phyloP scores from a whole-genome alignment of 2,888 invertebrate species.

The Calliphora vomitoria region DNA sequence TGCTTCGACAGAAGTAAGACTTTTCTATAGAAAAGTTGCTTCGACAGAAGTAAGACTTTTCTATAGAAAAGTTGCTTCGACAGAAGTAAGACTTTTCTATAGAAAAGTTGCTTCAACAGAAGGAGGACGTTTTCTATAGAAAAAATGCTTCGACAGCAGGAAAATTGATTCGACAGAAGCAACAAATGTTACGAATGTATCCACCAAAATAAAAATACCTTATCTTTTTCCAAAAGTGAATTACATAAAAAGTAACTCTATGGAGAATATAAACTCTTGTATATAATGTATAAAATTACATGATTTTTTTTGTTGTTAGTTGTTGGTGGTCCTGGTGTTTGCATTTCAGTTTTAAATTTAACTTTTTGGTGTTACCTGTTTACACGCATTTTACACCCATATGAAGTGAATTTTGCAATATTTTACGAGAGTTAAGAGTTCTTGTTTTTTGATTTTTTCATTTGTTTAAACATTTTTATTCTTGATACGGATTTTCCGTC shows the following conservation, averaged over 20 bases:
- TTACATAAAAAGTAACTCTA: not conserved
- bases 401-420: not conserved
- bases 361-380: constrained; percentile 16
- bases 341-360: not conserved
- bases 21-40: no score
- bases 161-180: no score
- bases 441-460: not conserved
- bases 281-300: not conserved
- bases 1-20: no score
- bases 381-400: constrained; percentile 5
- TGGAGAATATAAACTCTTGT: not conserved
- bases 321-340: no score
- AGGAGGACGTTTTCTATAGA: not conserved
- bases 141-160: no score
- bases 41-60: no score
- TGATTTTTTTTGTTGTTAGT: not conserved
- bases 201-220: no score
- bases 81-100: no score
- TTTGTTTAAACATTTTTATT: not conserved
- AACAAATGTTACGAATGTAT: no score
- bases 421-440: not conserved
- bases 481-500: no score
- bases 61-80: no score
- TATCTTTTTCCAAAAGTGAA: not conserved
- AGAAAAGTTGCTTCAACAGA: no score